A percentile compares a stretch with the other conserved stretches of the same genome.
Evolutionary conservation across 2,797 vertebrate species (phyloP).

Genomic region (Manis crassicaudata): DNA sequence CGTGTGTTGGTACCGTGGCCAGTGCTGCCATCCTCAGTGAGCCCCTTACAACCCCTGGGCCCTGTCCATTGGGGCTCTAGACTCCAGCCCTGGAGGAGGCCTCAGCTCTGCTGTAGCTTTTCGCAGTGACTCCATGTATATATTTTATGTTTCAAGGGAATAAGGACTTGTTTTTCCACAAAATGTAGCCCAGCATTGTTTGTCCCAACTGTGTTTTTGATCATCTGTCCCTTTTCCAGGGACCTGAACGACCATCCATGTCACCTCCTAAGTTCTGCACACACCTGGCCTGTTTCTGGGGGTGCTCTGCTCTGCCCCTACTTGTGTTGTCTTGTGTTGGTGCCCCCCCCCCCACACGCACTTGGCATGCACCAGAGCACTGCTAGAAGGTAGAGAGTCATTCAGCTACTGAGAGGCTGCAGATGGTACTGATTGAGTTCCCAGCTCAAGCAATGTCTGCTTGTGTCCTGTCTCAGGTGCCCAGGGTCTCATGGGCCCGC

Average conservation of each 20-base stretch:
- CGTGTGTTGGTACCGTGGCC: accelerated
- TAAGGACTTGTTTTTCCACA: background rate
- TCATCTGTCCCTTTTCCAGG: background rate
- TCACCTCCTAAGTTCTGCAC: background rate
- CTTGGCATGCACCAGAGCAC: background rate
- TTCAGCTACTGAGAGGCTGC: background rate
- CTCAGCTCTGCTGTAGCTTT: background rate
- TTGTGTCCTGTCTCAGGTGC: background rate
- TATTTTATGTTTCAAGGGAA: background rate
- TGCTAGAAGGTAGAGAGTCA: background rate
- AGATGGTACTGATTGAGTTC: background rate
- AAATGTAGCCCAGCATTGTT: background rate
- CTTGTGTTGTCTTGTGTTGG: background rate
- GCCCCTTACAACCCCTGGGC: background rate
- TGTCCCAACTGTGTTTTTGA: background rate
- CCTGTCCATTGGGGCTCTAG: no score
- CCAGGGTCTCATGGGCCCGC: no score
- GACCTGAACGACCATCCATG: background rate
- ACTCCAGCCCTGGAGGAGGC: no score
- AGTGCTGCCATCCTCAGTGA: background rate
- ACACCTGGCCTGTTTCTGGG: accelerated
- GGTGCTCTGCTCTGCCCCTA: background rate
- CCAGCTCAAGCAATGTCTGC: background rate
- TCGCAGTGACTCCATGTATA: background rate
- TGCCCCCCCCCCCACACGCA: background rate